Evolutionary conservation across 2,113 vertebrate species (phyloP).

Genomic region (Xyrauchen texanus): DNA sequence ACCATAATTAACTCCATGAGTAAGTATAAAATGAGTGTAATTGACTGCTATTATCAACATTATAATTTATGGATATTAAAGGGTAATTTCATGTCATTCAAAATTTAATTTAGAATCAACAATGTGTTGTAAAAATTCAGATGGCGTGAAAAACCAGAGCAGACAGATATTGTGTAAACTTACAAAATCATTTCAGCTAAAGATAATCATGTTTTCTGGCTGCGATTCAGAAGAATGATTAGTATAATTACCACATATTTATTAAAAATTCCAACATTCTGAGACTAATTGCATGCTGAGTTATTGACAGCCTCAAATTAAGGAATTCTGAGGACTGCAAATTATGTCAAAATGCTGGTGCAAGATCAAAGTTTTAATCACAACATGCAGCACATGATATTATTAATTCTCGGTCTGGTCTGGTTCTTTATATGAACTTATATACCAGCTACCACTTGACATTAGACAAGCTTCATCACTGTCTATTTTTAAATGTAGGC

Average conservation of each 20-base stretch:
- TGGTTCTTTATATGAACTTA: neutral
- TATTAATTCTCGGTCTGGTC: neutral
- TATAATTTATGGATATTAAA: neutral
- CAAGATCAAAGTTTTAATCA: slow-evolving; percentile 7
- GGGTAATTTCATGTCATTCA: slow-evolving; percentile 2
- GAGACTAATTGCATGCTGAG: slow-evolving; percentile 16
- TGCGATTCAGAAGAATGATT: slow-evolving; percentile 13
- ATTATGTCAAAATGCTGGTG: slow-evolving; percentile 9
- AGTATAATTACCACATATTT: slow-evolving; percentile 39
- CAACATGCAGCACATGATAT: neutral
- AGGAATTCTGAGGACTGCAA: neutral
- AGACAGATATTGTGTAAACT: neutral
- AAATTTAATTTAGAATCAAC: neutral
- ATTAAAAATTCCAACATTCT: slow-evolving; percentile 6
- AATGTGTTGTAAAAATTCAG: slow-evolving; percentile 18
- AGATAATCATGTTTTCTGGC: slow-evolving; percentile 25
- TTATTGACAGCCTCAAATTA: slow-evolving; percentile 10
- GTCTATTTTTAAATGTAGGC: too few relatives aligned
- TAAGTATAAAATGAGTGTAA: slow-evolving; percentile 6
- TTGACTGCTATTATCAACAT: slow-evolving; percentile 4
- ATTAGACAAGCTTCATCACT: too few relatives aligned
- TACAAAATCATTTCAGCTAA: neutral
- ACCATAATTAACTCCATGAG: neutral
- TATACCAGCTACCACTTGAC: too few relatives aligned
- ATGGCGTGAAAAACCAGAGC: slow-evolving; percentile 5